Evolutionary conservation across 1,140 invertebrate species (phyloP), one percentile per base, ranked within the genome.

Genomic region (Periplaneta americana): DNA sequence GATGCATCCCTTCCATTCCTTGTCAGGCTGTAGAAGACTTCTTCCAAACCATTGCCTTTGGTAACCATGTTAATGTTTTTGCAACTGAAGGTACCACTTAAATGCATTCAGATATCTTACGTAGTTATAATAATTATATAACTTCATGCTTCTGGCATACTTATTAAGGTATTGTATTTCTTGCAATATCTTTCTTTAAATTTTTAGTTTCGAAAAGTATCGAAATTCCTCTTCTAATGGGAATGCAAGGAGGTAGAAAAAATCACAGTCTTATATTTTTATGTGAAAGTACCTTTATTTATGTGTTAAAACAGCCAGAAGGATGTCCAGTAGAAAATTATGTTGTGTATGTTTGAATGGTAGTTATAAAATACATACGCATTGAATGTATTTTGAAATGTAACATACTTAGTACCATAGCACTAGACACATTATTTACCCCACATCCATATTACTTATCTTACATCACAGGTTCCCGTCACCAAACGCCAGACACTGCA

Each of bases 401-500:
- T 48, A 22, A 48, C n/a, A 66, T 66, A 28, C 6, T n/a, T n/a
- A 66, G 4, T 66, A 8, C 28, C 48, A n/a, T n/a, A n/a, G 22
- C 9, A n/a, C 6, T 5, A 28, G n/a, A n/a, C 22, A 66, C 28
- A n/a, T n/a, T 66, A 66, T n/a, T 66, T 66, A 2, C 22, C 22
- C n/a, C 28, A n/a, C 48, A 66, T n/a, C 48, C 22, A 66, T 28
- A n/a, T 8, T n/a, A 9, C 28, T 9, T 15, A 17, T 28, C 28
- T 66, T 66, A 66, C 48, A 36, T 80, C 34, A 34, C 82, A 92
- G 91, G 90, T 76, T 88, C 90, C 82, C 88, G 91, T 80, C 89
- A 91, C 84, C 90, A 91, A 75, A 91, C 89, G n/a, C 89, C 91
- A 75, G 91, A 92, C 35, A 89, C 88, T 34, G 88, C 84, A 18